Conservation (phyloP, 1,140 invertebrate genomes). For the Steinernema feltiae region DNA sequence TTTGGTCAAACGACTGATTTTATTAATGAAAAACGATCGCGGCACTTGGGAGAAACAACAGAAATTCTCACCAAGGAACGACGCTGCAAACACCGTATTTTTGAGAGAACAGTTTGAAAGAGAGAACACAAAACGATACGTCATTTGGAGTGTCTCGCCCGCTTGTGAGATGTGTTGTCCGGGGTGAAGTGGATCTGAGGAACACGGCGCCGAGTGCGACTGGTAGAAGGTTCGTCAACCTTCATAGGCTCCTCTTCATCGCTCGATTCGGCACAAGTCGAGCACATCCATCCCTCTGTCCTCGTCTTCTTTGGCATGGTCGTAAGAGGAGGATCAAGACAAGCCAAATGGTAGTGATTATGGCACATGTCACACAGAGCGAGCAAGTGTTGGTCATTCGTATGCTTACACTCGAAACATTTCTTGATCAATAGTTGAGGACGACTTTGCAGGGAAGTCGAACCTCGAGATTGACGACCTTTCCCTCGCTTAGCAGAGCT, state of each 20-base stretch:
- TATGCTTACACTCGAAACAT: constrained; percentile 50
- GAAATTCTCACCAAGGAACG: constrained; percentile 5
- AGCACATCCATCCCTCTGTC: constrained; percentile 12
- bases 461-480: no score
- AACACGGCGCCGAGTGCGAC: not conserved
- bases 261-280: not conserved
- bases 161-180: no score
- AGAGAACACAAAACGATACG: not conserved
- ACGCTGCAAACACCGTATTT: no score
- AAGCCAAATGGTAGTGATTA: constrained; percentile 82
- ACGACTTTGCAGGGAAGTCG: no score
- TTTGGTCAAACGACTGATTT: no score
- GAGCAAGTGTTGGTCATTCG: constrained; percentile 76
- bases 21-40: no score
- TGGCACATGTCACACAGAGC: constrained; percentile 89
- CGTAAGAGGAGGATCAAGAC: constrained; percentile 82
- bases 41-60: not conserved
- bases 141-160: not conserved
- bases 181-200: not conserved
- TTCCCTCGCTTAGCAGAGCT: no score
- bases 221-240: no score
- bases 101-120: not conserved
- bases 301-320: constrained; percentile 67
- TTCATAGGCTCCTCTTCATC: no score
- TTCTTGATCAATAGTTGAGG: no score